These are phyloP conservation scores for Sebastes iracundus DNA, from an alignment of 2,797 vertebrate species.

Conservation along the genomic window DNA sequence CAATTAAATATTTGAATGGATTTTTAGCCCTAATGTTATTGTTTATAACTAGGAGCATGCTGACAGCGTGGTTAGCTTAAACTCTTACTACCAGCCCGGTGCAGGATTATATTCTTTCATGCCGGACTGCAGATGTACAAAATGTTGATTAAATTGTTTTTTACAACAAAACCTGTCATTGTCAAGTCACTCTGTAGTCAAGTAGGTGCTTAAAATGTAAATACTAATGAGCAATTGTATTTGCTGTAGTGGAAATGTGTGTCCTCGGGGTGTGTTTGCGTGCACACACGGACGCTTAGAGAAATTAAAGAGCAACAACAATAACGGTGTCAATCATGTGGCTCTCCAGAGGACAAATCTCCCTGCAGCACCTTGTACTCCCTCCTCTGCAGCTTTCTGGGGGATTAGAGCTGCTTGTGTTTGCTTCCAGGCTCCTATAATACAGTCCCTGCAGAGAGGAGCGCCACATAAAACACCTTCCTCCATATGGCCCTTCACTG, in stretches of 20 bases:
- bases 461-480: constrained; percentile 36
- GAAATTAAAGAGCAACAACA: constrained; percentile 38
- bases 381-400: constrained; percentile 48
- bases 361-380: constrained; percentile 46
- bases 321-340: constrained; percentile 33
- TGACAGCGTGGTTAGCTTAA: neutral
- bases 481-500: constrained; percentile 24
- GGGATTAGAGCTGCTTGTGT: constrained; percentile 57
- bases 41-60: neutral
- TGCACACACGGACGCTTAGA: neutral
- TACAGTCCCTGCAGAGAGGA: constrained; percentile 34
- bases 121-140: neutral
- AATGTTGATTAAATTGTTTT: neutral
- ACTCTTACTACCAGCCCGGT: neutral
- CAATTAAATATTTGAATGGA: too few relatives aligned
- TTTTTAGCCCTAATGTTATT: neutral
- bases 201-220: constrained; percentile 3
- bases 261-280: neutral
- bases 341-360: constrained; percentile 48
- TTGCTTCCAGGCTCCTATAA: constrained; percentile 47
- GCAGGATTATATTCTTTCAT: neutral
- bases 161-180: neutral
- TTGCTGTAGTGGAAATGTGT: neutral
- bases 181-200: neutral
- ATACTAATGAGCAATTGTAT: neutral